Percentiles rank a stretch among this genome's conserved stretches.
phyloP scores from a whole-genome alignment of 2,113 vertebrate genomes.

The Pitta sordida region DNA sequence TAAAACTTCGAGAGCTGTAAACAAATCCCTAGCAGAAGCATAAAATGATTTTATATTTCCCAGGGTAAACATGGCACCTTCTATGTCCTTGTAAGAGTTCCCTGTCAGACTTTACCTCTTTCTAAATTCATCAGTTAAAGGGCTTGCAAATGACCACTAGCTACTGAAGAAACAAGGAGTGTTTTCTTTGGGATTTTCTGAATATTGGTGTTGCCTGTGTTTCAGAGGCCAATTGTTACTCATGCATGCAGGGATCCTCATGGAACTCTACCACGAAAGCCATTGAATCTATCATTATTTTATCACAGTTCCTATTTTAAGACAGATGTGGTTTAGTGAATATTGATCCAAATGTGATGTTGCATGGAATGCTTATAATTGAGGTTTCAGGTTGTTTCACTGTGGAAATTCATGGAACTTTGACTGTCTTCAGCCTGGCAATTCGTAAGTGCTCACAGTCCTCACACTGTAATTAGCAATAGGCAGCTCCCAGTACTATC shows the following conservation, averaged over 20 bases:
- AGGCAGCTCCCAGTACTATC: not conserved
- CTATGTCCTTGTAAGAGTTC: not conserved
- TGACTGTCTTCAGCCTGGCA: not conserved
- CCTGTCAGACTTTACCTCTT: not conserved
- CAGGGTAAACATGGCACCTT: not conserved
- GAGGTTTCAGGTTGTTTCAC: not conserved
- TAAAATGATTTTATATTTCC: not conserved
- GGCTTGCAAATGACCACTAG: not conserved
- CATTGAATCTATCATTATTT: not conserved
- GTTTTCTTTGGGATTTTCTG: not conserved
- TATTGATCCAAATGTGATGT: not conserved
- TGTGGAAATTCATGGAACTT: not conserved
- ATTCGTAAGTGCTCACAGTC: not conserved
- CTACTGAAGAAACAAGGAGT: not conserved
- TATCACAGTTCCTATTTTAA: not conserved
- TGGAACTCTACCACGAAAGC: not conserved
- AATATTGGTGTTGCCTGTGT: not conserved
- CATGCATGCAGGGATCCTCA: not conserved
- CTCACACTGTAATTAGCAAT: not conserved
- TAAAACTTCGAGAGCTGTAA: not conserved
- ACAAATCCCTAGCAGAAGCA: not conserved
- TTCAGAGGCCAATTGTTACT: not conserved
- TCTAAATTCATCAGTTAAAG: not conserved
- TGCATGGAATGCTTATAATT: not conserved
- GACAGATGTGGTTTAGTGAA: not conserved